These are phyloP conservation scores for Phocoena sinus DNA, from an alignment of 2,113 vertebrate species.

Conservation along the genomic window DNA sequence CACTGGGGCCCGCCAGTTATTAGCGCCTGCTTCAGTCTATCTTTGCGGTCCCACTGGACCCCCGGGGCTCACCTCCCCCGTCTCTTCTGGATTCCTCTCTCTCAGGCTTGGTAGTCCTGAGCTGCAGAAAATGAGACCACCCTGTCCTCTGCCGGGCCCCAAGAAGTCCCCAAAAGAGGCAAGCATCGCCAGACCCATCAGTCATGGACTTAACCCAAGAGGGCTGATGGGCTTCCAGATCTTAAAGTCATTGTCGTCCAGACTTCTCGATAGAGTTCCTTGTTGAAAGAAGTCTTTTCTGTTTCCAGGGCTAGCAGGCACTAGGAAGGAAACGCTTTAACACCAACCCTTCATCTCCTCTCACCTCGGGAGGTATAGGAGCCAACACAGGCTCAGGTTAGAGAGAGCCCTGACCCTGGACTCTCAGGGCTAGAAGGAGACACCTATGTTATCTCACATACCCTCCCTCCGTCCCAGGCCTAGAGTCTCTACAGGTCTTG, in stretches of 20 bases:
- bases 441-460: fast-evolving
- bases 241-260: background rate
- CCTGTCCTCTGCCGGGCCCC: background rate
- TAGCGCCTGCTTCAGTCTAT: background rate
- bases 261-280: background rate
- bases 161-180: fast-evolving
- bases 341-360: background rate
- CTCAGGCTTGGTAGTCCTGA: background rate
- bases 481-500: background rate
- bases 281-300: background rate
- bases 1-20: background rate
- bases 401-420: background rate
- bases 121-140: background rate
- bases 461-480: background rate
- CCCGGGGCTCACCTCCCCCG: background rate
- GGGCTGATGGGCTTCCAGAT: background rate
- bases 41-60: background rate
- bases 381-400: background rate
- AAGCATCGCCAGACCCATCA: background rate
- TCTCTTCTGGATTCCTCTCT: background rate
- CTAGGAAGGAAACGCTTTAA: background rate
- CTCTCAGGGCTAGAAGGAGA: background rate
- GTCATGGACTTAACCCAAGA: background rate
- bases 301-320: background rate
- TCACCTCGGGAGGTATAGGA: background rate